A percentile compares a stretch with the other conserved stretches of the same genome.
These are phyloP conservation scores for Acridotheres tristis DNA, from an alignment of 2,797 vertebrate genomes.

Conservation along the genomic window DNA sequence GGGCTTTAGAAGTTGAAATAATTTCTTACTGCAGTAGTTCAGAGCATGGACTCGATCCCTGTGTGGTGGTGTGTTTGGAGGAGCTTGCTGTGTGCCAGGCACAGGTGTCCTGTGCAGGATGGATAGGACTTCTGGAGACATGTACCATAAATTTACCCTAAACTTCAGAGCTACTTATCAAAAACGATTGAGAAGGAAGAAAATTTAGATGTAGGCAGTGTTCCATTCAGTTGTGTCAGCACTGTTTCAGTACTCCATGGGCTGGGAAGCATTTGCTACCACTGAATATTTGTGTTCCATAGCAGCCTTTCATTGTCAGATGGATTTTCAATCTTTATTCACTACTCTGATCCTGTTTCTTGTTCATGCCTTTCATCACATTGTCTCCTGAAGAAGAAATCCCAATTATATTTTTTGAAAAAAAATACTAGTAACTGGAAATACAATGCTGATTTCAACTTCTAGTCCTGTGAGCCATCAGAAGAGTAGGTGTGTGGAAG, in stretches of 20 bases:
- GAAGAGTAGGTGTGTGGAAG: not conserved
- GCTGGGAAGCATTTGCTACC: not conserved
- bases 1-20: not conserved
- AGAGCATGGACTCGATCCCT: not conserved
- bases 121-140: not conserved
- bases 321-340: not conserved
- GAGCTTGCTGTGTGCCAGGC: not conserved
- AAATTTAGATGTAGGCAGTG: not conserved
- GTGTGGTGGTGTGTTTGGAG: not conserved
- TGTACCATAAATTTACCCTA: not conserved
- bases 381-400: conserved; percentile 8
- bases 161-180: not conserved
- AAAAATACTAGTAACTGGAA: not conserved
- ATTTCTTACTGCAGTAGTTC: not conserved
- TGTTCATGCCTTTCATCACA: not conserved
- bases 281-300: not conserved
- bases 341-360: not conserved
- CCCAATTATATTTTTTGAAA: not conserved
- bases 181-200: not conserved
- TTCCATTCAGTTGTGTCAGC: not conserved
- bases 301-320: not conserved
- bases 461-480: not conserved
- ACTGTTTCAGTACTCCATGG: not conserved
- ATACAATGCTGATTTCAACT: not conserved
- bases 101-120: not conserved